These are phyloP conservation scores for Ameiurus melas DNA, from an alignment of 2,113 vertebrate species.

Conservation along the genomic window DNA sequence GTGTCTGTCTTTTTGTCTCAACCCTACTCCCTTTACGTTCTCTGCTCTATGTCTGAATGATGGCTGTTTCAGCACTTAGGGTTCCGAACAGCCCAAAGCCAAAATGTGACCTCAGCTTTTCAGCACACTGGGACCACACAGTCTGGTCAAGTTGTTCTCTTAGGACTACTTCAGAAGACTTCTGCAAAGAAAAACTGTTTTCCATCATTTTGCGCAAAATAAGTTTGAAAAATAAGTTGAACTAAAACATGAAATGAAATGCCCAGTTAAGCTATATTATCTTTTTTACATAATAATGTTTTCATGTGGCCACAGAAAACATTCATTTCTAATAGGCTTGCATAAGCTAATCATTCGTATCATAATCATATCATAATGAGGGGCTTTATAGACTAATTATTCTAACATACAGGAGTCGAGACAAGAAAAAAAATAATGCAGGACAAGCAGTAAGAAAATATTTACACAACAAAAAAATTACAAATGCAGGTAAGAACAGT, in stretches of 20 bases:
- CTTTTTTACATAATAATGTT: neutral
- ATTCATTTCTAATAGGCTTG: neutral
- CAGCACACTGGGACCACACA: constrained; percentile 31
- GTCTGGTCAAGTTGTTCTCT: constrained; percentile 21
- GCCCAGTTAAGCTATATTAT: neutral
- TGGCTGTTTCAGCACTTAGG: constrained; percentile 55
- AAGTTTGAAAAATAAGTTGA: constrained; percentile 3
- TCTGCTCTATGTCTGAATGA: constrained; percentile 54
- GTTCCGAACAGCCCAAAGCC: constrained; percentile 57
- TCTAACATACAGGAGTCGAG: neutral
- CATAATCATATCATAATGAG: too few relatives aligned
- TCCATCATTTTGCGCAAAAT: neutral
- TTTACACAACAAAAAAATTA: neutral
- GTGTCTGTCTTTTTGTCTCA: constrained; percentile 19
- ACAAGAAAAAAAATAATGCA: neutral
- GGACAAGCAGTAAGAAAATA: neutral
- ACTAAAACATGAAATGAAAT: neutral
- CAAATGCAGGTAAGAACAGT: neutral
- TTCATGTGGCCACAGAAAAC: neutral
- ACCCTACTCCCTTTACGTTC: constrained; percentile 29
- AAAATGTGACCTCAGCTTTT: constrained; percentile 66
- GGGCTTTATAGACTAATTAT: neutral
- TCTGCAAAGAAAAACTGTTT: neutral
- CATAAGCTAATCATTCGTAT: neutral
- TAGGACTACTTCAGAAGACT: constrained; percentile 20